These are phyloP conservation scores for Eulemur rubriventer DNA, from an alignment of 2,797 vertebrate genomes.

Conservation along the genomic window DNA sequence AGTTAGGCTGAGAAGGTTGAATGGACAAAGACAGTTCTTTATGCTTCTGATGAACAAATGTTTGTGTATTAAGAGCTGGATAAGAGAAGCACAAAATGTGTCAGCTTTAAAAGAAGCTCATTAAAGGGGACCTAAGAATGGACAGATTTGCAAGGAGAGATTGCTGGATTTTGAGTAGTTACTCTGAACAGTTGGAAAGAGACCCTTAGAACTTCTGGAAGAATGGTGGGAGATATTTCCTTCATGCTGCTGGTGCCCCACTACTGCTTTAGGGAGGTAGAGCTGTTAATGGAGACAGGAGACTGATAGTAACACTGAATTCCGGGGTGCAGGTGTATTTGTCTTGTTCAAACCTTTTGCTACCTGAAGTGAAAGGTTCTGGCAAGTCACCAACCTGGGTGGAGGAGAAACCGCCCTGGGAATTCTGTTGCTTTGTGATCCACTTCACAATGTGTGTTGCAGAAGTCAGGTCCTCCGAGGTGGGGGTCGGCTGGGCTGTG, in stretches of 20 bases:
- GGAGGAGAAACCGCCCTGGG: conserved; percentile 82
- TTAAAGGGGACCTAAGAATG: not conserved
- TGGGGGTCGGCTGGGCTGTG: not conserved
- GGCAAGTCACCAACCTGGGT: conserved; percentile 81
- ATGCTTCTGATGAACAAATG: not conserved
- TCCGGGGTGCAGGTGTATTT: not conserved
- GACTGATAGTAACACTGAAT: not conserved
- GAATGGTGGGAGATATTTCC: not conserved
- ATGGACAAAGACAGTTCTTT: not conserved
- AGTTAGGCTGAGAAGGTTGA: not conserved
- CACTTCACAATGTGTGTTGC: conserved; percentile 69
- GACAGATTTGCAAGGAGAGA: not conserved
- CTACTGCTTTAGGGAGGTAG: not conserved
- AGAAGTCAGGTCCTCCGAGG: conserved; percentile 35
- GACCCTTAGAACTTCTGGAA: not conserved
- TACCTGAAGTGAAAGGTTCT: not conserved
- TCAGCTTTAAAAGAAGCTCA: not conserved
- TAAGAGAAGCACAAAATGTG: not conserved
- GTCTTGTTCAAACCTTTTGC: not conserved
- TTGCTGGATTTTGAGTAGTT: not conserved
- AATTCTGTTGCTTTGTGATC: conserved; percentile 82
- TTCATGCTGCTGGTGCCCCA: not conserved
- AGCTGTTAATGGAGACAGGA: not conserved
- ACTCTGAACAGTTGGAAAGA: not conserved
- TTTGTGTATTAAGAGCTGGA: not conserved